These are phyloP conservation scores for Erethizon dorsatum DNA, from an alignment of 2,797 vertebrate genomes.

Conservation along the genomic window DNA sequence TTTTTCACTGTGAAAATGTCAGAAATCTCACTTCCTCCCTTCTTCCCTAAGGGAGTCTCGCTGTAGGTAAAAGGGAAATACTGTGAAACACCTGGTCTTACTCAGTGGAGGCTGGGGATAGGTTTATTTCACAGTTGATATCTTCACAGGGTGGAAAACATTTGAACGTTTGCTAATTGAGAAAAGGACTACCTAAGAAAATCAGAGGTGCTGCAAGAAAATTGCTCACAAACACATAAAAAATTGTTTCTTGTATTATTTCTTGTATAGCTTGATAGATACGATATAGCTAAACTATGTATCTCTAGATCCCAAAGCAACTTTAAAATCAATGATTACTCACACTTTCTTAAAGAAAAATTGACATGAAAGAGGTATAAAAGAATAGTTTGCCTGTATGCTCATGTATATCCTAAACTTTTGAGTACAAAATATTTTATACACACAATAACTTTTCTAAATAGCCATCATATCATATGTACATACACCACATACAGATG, in stretches of 20 bases:
- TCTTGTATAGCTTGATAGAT: background rate
- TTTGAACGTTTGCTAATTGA: constrained; percentile 46
- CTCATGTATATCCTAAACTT: background rate
- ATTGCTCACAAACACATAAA: background rate
- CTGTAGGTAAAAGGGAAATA: constrained; percentile 50
- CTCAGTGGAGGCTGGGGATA: constrained; percentile 6
- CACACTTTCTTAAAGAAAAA: constrained; percentile 45
- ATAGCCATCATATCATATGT: background rate
- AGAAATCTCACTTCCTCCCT: constrained; percentile 49
- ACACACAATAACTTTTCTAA: background rate
- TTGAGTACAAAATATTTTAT: background rate
- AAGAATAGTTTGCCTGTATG: background rate
- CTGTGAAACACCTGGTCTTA: constrained; percentile 67
- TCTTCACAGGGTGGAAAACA: background rate
- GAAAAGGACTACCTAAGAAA: background rate
- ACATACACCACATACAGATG: background rate
- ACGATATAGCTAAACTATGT: background rate
- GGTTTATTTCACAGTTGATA: constrained; percentile 51
- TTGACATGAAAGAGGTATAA: background rate
- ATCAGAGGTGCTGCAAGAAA: constrained; percentile 11
- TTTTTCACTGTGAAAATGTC: constrained; percentile 23
- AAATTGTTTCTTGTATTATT: background rate
- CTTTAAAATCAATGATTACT: constrained; percentile 33
- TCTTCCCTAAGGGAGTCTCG: constrained; percentile 63
- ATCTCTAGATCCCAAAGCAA: background rate